These are phyloP conservation scores for Cirrhinus mrigala DNA, from an alignment of 2,797 vertebrate genomes.

Conservation along the genomic window DNA sequence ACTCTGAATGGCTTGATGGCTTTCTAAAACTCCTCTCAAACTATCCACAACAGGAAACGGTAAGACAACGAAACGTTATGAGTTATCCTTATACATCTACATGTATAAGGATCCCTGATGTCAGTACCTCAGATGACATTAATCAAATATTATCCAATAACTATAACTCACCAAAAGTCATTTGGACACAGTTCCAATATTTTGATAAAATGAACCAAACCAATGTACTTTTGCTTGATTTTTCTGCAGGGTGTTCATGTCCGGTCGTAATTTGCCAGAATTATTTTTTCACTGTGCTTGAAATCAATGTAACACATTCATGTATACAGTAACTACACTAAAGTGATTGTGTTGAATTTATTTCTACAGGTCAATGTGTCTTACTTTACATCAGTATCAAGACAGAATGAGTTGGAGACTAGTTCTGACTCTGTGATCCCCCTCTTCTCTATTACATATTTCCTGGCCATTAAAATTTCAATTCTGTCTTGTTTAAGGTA, in stretches of 20 bases:
- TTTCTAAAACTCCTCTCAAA: slow-evolving; percentile 49
- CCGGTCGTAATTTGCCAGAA: neutral
- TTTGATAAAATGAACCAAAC: neutral
- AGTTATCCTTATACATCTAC: neutral
- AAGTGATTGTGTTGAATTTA: neutral
- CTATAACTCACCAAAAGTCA: neutral
- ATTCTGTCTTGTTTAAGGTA: slow-evolving; percentile 78
- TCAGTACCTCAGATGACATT: neutral
- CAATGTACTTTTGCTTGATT: neutral
- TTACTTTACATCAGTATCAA: slow-evolving; percentile 77
- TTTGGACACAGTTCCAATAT: neutral
- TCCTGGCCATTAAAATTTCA: slow-evolving; percentile 75
- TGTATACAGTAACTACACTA: neutral
- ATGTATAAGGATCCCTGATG: neutral
- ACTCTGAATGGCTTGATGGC: slow-evolving; percentile 39
- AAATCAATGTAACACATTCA: neutral
- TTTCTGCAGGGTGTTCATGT: neutral
- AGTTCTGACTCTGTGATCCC: slow-evolving; percentile 70
- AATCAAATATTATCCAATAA: neutral
- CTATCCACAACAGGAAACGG: neutral
- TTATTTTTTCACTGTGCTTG: neutral
- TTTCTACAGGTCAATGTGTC: slow-evolving; percentile 64
- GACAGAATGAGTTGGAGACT: slow-evolving; percentile 75
- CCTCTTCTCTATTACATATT: slow-evolving; percentile 72
- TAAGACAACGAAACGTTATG: slow-evolving; percentile 21